A percentile compares a stretch with the other conserved stretches of the same genome.
Evolutionary conservation across 2,888 invertebrate species (phyloP).

Genomic region (Cotesia congregata): DNA sequence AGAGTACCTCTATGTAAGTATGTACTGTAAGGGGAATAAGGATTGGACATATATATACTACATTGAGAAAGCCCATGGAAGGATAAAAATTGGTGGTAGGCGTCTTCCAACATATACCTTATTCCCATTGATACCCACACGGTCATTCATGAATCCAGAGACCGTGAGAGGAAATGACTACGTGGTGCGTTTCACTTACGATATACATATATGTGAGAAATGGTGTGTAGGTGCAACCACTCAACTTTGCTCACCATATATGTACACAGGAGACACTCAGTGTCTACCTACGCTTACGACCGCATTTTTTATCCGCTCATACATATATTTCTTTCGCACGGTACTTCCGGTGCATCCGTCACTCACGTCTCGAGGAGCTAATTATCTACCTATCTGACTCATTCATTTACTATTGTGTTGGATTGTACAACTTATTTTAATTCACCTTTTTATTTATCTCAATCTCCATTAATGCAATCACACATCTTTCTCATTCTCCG

Average conservation of each 20-base stretch:
- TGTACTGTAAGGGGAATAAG: neutral
- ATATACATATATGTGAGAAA: constrained; percentile 15
- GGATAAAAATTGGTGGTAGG: constrained; percentile 20
- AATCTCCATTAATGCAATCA: neutral
- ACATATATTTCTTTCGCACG: constrained; percentile 13
- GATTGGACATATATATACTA: neutral
- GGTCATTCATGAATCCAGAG: constrained; percentile 63
- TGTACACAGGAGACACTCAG: constrained; percentile 37
- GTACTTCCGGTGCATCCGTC: constrained; percentile 35
- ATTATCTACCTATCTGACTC: constrained; percentile 19
- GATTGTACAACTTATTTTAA: constrained; percentile 17
- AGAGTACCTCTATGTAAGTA: neutral
- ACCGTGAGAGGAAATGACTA: constrained; percentile 59
- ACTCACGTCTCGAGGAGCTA: constrained; percentile 24
- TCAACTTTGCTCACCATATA: constrained; percentile 37
- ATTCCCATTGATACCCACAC: constrained; percentile 63
- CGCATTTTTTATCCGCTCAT: constrained; percentile 27
- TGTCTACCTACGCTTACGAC: constrained; percentile 38
- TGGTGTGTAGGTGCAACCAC: constrained; percentile 43
- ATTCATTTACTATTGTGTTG: constrained; percentile 18
- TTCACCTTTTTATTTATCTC: constrained; percentile 7
- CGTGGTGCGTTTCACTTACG: constrained; percentile 18
- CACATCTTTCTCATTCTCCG: neutral
- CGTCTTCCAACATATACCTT: constrained; percentile 23
- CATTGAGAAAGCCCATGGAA: constrained; percentile 31